Evolutionary conservation across 2,797 vertebrate species (phyloP).

Genomic region (Enoplosus armatus): DNA sequence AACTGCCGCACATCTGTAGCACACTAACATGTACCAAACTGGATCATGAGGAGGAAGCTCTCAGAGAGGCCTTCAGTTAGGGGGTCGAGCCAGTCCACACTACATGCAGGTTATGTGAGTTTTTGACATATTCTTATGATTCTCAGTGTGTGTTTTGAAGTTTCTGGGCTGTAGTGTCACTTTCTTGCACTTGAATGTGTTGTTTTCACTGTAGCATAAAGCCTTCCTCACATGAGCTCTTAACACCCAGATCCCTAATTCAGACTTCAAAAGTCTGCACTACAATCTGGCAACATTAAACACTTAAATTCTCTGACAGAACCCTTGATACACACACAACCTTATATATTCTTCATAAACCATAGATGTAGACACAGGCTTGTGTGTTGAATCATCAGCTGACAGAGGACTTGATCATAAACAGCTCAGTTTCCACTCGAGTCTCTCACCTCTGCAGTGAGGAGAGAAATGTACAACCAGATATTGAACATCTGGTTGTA

Average conservation of each 20-base stretch:
- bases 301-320: background rate
- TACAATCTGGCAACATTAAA: no score
- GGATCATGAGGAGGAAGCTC: background rate
- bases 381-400: background rate
- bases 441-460: background rate
- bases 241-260: background rate
- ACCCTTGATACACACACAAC: background rate
- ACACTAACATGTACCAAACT: background rate
- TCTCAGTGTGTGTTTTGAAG: background rate
- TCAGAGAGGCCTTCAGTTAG: background rate
- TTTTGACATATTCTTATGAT: background rate
- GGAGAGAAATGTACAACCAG: background rate
- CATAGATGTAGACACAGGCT: background rate
- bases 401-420: background rate
- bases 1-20: constrained; percentile 8
- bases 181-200: background rate
- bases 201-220: background rate
- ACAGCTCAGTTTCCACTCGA: background rate
- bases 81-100: background rate
- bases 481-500: no score
- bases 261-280: background rate
- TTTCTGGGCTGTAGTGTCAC: background rate
- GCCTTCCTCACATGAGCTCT: background rate
- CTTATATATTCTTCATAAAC: background rate
- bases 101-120: background rate